Base-by-base conservation (phyloP, 2,888 invertebrate species). In the Eurytoma californica region DNA sequence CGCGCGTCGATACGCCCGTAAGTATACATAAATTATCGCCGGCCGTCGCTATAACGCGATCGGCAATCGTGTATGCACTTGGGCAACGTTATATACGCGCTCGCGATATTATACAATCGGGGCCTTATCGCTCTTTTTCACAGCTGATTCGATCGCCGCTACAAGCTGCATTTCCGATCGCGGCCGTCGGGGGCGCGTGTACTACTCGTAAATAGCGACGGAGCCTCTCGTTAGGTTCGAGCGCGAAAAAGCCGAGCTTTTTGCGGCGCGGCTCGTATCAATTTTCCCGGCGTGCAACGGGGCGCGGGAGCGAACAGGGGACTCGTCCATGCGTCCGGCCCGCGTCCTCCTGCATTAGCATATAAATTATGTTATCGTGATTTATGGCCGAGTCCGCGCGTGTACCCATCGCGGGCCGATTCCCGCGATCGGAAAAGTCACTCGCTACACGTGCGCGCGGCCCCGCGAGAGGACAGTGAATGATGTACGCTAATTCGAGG, bases 291-390 rank as follows among this genome's bases (percentile, higher is more conserved):
- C 24, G 24, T 24, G 67, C 9, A 14, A 30, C 20, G n/a, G n/a
- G 39, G 24, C 24, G 49, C 49, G 14, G 12, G 60, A 39, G 14
- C 65, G 47, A 13, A 3, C 53, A 67, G 53, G 16, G n/a, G 20
- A 30, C 67, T 68, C 55, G 68, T 1, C n/a, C 49, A 3, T 13
- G 7, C 61, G 39, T 13, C 3, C 47, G 18, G 28, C 16, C 3
- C n/a, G 14, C 28, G 61, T 12, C 16, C 3, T 13, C 39, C 39
- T 79, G 83, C 85, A 89, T 89, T 89, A 88, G 87, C 89, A 88
- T 88, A 88, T 88, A 89, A 89, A 89, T 89, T 88, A 89, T 88
- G 86, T 85, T 87, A 88, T 87, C 88, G 87, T 88, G 88, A 89
- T 89, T 89, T 89, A 89, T 87, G 87, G 84, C 81, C 77, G 70